phyloP scores from a whole-genome alignment of 2,888 invertebrate species.

The Subacronicta megacephala region DNA sequence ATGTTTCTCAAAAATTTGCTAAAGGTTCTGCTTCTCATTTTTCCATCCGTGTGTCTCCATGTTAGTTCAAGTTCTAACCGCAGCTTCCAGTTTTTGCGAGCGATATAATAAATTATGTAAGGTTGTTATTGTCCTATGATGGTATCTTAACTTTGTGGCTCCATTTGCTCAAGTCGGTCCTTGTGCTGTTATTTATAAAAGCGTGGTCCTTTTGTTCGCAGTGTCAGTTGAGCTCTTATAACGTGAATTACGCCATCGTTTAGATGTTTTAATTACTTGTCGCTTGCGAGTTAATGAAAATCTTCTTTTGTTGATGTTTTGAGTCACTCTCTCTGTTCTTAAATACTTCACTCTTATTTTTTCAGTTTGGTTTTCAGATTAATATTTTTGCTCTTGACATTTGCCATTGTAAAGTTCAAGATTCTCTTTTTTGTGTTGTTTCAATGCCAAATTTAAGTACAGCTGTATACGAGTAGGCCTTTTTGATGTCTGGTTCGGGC shows the following conservation, averaged over 20 bases:
- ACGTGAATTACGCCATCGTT: constrained; percentile 49
- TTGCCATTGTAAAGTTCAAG: no score
- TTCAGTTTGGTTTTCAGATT: neutral
- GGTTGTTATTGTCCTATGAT: constrained; percentile 82
- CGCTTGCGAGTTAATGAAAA: constrained; percentile 42
- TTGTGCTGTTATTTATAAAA: constrained; percentile 73
- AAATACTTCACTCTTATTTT: neutral
- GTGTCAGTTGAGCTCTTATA: constrained; percentile 29
- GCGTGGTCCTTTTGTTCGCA: constrained; percentile 44
- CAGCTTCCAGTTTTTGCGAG: constrained; percentile 74
- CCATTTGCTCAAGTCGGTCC: constrained; percentile 63
- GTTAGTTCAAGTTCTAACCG: constrained; percentile 51
- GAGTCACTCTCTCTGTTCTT: neutral
- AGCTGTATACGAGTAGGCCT: no score
- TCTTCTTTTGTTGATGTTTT: constrained; percentile 41
- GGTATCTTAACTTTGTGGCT: constrained; percentile 77
- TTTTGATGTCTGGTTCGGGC: no score
- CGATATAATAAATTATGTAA: constrained; percentile 83
- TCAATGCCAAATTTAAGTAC: no score
- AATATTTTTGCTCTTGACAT: neutral
- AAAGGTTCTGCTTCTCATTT: neutral
- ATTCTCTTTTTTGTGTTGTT: neutral
- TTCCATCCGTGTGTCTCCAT: constrained; percentile 44
- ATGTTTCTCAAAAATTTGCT: neutral
- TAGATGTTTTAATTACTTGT: constrained; percentile 55